These are phyloP conservation scores for Corythornis cristatus DNA, from an alignment of 2,113 vertebrate species.

Conservation along the genomic window DNA sequence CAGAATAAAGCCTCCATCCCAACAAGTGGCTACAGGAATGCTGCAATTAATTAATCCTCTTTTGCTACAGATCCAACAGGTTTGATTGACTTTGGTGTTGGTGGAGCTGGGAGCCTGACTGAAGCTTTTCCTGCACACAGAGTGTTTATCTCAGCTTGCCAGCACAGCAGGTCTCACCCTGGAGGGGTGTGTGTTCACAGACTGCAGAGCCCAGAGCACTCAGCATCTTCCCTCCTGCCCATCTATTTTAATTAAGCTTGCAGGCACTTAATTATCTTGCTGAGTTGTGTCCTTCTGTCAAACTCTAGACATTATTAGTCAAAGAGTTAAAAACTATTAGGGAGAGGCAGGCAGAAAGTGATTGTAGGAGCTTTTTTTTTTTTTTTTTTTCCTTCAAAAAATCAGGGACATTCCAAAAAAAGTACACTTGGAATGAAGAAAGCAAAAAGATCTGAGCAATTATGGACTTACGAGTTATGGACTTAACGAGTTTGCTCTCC, in stretches of 20 bases:
- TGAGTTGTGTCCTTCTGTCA: conserved; percentile 23
- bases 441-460: background rate
- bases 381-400: background rate
- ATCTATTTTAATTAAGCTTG: conserved; percentile 17
- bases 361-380: background rate
- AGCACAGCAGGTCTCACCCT: background rate
- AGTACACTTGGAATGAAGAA: background rate
- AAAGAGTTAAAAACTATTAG: conserved; percentile 17
- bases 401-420: background rate
- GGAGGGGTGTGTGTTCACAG: background rate
- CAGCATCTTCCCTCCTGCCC: background rate
- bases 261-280: background rate
- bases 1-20: background rate
- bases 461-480: background rate
- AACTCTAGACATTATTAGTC: background rate
- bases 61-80: background rate
- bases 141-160: background rate
- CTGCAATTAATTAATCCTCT: background rate
- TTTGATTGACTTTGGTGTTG: background rate
- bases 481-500: background rate
- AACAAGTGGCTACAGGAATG: background rate
- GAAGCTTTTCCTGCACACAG: background rate
- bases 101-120: background rate
- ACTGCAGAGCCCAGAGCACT: background rate
- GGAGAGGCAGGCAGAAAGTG: background rate